A percentile compares a stretch with the other conserved stretches of the same genome.
Evolutionary conservation across 2,797 vertebrate genomes (phyloP).

Genomic region (Chromobotia macracanthus): DNA sequence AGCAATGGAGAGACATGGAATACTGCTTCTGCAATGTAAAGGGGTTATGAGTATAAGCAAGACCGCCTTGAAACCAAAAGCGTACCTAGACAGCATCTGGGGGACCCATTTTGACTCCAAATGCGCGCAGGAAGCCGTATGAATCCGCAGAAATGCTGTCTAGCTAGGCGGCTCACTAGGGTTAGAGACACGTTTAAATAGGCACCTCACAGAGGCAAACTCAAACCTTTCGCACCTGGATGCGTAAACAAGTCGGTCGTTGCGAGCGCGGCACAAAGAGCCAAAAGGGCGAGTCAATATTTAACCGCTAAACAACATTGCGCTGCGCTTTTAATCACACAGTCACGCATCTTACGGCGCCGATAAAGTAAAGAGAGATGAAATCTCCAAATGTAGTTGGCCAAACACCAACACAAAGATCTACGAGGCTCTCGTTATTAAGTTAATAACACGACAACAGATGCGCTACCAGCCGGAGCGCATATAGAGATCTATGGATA

Average conservation of each 20-base stretch:
- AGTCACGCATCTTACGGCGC: neutral
- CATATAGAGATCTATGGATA: neutral
- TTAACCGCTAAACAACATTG: neutral
- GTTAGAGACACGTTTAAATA: conserved; percentile 26
- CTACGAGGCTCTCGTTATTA: neutral
- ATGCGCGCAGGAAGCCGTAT: neutral
- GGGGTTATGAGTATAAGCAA: conserved; percentile 7
- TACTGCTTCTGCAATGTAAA: conserved; percentile 78
- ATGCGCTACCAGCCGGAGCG: neutral
- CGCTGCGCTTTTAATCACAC: neutral
- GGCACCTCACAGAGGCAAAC: conserved; percentile 4
- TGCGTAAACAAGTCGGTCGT: conserved; percentile 50
- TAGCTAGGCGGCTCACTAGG: neutral
- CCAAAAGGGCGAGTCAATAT: conserved; percentile 26
- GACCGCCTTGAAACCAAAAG: neutral
- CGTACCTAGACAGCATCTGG: neutral
- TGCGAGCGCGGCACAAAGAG: conserved; percentile 36
- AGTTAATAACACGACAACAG: neutral
- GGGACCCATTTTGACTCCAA: neutral
- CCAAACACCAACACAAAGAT: neutral
- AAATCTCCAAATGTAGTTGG: neutral
- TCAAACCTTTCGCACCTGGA: conserved; percentile 24
- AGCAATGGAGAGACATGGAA: conserved; percentile 87
- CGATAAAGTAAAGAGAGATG: neutral
- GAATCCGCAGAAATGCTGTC: conserved; percentile 26